These are phyloP conservation scores for Vimba vimba DNA, from an alignment of 2,113 vertebrate species.

Conservation along the genomic window DNA sequence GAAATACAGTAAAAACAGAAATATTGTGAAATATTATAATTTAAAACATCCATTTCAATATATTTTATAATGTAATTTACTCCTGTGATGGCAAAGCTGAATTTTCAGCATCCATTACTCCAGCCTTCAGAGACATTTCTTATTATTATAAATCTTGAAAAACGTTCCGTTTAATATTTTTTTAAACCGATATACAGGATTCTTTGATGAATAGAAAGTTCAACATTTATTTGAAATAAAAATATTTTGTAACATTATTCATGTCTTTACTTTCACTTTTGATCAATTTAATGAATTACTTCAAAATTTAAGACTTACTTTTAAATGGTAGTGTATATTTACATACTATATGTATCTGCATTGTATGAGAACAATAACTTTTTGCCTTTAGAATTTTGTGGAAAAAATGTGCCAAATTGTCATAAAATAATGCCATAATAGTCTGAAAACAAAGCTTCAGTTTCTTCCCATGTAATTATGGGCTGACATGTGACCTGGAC, in stretches of 20 bases:
- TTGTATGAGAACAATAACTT: neutral
- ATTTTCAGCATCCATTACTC: too few relatives aligned
- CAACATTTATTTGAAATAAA: neutral
- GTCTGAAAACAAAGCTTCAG: neutral
- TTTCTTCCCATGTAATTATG: neutral
- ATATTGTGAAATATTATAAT: too few relatives aligned
- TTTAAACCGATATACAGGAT: too few relatives aligned
- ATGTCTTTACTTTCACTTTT: neutral
- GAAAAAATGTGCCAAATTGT: neutral
- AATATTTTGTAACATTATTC: neutral
- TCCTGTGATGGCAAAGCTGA: too few relatives aligned
- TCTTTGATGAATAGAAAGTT: neutral
- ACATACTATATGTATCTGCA: neutral
- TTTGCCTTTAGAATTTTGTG: neutral
- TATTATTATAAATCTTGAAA: too few relatives aligned
- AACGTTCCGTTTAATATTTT: too few relatives aligned
- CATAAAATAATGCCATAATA: neutral
- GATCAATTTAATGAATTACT: neutral
- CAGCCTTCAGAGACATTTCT: too few relatives aligned
- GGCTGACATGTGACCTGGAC: neutral
- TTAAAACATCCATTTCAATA: too few relatives aligned
- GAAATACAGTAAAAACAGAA: too few relatives aligned
- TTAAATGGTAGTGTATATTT: neutral
- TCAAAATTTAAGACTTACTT: neutral
- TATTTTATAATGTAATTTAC: too few relatives aligned